Percentiles rank a stretch among this genome's conserved stretches.
Conservation (phyloP, 2,113 vertebrate species). For the Bambusicola thoracicus region DNA sequence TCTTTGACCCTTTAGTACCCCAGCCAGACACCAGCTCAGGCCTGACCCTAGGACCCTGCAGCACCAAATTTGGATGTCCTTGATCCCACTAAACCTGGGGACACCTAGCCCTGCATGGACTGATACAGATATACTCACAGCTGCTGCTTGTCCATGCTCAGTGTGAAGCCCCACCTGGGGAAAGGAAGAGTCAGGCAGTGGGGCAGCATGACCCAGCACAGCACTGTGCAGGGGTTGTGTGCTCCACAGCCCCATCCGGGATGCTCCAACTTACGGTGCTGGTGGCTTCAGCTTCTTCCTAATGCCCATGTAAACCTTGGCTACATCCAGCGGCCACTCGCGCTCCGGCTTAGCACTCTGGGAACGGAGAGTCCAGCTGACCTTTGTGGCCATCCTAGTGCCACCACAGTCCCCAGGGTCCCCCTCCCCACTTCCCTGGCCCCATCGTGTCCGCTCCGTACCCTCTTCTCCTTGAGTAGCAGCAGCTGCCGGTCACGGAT, state of each 20-base stretch:
- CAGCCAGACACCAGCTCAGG: background rate
- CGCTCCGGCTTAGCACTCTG: slow-evolving; percentile 93
- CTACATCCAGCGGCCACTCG: slow-evolving; percentile 89
- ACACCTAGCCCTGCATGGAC: rapidly evolving
- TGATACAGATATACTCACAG: slow-evolving; percentile 84
- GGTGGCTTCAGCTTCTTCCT: slow-evolving; percentile 93
- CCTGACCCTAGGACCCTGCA: background rate
- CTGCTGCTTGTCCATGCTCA: slow-evolving; percentile 91
- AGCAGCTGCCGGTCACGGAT: slow-evolving; percentile 87
- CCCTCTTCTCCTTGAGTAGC: slow-evolving; percentile 95
- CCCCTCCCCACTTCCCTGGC: background rate
- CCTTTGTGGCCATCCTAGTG: background rate
- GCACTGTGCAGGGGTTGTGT: rapidly evolving
- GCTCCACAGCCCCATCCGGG: background rate
- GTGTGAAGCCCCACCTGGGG: slow-evolving; percentile 91
- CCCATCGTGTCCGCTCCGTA: slow-evolving; percentile 5
- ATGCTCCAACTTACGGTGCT: slow-evolving; percentile 79
- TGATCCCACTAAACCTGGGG: background rate
- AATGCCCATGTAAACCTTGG: slow-evolving; percentile 95
- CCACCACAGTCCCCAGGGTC: background rate
- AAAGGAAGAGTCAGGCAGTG: background rate
- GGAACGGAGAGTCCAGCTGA: background rate
- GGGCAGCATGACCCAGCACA: background rate
- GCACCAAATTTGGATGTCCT: background rate
- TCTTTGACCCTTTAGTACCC: background rate